Base-by-base conservation (phyloP, 2,888 invertebrate genomes). In the Pollenia angustigena region DNA sequence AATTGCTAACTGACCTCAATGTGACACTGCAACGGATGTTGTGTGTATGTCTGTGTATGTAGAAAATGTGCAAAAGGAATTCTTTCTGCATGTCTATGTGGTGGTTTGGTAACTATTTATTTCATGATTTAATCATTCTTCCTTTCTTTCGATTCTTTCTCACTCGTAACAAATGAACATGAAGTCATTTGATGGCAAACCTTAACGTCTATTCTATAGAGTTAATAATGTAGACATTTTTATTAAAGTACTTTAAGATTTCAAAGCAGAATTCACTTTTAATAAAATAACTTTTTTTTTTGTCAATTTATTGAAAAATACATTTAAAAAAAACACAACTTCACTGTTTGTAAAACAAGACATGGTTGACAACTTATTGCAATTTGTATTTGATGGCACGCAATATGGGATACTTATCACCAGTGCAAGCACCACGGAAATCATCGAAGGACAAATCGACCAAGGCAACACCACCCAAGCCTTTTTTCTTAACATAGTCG, bases 371-470 rank as follows among this genome's bases (percentile, higher is more conserved):
- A 64, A 60, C 68, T 80, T 84, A 69, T 90, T 92, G 92, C 90
- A 95, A 94, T 87, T 94, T 94, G 91, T 94, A 95, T 93, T 96
- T 97, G 86, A 96, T 96, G 56, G 96, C 96, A 88, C 96, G 95
- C 78, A 97, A 94, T 85, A 97, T 95, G 0, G 97, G 97, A 92
- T 95, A 97, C 91, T 97, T 97, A 90, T 97, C 96, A 0, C 96
- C 96, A 4, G 95, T 95, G 94, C 97, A 97, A 10, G 96, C 94
- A 11, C 97, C 97, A 72, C 96, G 95, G 94, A 97, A 97, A 91
- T 97, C 97, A 88, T 97, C 97, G 92, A 95, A 93, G 0, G 96
- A 96, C 44, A 97, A 93, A 89, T 97, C 97, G 40, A 95, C 94
- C 48, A 97, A 94, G 0, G 97, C 96, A 14, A 97, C 94, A 68